A percentile compares a stretch with the other conserved stretches of the same genome.
phyloP scores from a whole-genome alignment of 2,888 invertebrate species.

The Tinea trinotella region DNA sequence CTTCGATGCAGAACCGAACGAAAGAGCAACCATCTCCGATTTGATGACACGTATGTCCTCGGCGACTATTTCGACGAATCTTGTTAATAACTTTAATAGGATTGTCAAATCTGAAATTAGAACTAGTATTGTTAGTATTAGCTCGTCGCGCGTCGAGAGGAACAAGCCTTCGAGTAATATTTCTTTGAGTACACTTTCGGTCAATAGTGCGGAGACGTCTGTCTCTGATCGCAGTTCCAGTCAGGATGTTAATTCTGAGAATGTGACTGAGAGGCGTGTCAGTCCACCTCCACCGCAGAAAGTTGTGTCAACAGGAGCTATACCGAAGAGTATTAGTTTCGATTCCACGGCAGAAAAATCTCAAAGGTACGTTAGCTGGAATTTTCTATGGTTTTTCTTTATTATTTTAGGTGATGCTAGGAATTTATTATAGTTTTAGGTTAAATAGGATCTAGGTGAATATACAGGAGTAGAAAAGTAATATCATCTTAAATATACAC shows the following conservation, averaged over 20 bases:
- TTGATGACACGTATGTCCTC: slow-evolving; percentile 59
- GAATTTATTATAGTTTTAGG: background rate
- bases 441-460: background rate
- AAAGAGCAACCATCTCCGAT: slow-evolving; percentile 48
- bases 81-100: slow-evolving; percentile 49
- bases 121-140: slow-evolving; percentile 57
- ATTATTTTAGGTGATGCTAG: too few relatives aligned
- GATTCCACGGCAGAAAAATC: slow-evolving; percentile 90
- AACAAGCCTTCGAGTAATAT: slow-evolving; percentile 40
- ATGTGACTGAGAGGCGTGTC: slow-evolving; percentile 53
- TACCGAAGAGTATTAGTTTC: slow-evolving; percentile 93
- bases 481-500: too few relatives aligned
- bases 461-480: too few relatives aligned
- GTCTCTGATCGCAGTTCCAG: slow-evolving; percentile 61
- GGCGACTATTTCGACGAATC: slow-evolving; percentile 49
- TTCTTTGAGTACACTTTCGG: slow-evolving; percentile 56
- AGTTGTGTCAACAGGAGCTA: slow-evolving; percentile 81
- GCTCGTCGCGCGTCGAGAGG: slow-evolving; percentile 52
- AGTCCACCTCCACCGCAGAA: slow-evolving; percentile 49
- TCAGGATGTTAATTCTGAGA: slow-evolving; percentile 64
- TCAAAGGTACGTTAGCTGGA: slow-evolving; percentile 69
- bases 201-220: slow-evolving; percentile 58
- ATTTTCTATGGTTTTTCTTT: too few relatives aligned
- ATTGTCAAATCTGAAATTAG: slow-evolving; percentile 56
- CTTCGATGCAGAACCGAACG: slow-evolving; percentile 43